Percentiles rank a stretch among this genome's conserved stretches.
These are phyloP conservation scores for Pediacus dermestoides DNA, from an alignment of 2,888 invertebrate species.

Conservation along the genomic window DNA sequence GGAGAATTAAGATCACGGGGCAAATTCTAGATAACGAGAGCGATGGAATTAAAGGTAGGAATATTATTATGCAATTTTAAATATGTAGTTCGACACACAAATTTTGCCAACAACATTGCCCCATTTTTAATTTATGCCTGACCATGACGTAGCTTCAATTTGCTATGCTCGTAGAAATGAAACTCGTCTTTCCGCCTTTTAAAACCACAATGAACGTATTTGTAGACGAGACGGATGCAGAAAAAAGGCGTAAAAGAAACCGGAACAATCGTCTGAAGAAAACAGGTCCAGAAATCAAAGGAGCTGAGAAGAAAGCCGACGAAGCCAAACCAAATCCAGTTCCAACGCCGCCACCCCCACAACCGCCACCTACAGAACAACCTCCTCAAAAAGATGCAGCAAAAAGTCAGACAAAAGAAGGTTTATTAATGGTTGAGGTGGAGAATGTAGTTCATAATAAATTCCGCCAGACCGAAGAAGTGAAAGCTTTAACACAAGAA, in stretches of 20 bases:
- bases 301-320: too few relatives aligned
- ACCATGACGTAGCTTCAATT: constrained; percentile 7
- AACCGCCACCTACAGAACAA: constrained; percentile 9
- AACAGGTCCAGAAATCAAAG: constrained; percentile 12
- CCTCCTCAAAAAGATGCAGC: constrained; percentile 23
- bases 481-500: constrained; percentile 95
- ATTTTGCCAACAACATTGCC: too few relatives aligned
- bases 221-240: constrained; percentile 69
- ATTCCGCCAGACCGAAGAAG: constrained; percentile 88
- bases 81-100: too few relatives aligned
- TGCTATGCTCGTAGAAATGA: constrained; percentile 59
- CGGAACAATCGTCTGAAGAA: constrained; percentile 44
- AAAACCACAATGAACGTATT: constrained; percentile 78
- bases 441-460: constrained; percentile 88
- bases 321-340: too few relatives aligned
- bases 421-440: constrained; percentile 87
- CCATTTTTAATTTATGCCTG: constrained; percentile 11
- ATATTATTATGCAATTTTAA: background rate
- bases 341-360: too few relatives aligned
- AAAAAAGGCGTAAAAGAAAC: constrained; percentile 55
- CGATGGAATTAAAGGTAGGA: constrained; percentile 53
- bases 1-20: constrained; percentile 77
- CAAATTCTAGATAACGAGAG: constrained; percentile 73
- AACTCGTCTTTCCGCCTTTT: constrained; percentile 79
- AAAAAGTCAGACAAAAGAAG: constrained; percentile 42